Conservation (phyloP, 2,888 invertebrate species). For the Acleris literana region DNA sequence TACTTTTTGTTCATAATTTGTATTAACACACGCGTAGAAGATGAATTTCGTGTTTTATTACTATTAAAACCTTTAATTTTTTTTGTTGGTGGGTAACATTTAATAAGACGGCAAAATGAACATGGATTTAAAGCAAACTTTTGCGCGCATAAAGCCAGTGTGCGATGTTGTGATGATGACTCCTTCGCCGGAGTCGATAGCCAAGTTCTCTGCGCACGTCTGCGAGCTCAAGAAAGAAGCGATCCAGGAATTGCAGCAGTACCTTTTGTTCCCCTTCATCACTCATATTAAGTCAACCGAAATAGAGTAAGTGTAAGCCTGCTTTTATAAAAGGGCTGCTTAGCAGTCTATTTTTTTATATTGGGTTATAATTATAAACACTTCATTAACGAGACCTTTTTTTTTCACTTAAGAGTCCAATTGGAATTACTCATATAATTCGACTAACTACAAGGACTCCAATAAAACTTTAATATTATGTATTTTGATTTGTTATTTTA, state of each 20-base stretch:
- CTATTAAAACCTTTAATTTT: neutral
- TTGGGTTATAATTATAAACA: no score
- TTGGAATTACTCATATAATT: no score
- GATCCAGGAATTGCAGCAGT: constrained; percentile 79
- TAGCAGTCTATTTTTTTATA: no score
- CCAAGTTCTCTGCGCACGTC: constrained; percentile 56
- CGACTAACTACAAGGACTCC: no score
- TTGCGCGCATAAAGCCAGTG: constrained; percentile 76
- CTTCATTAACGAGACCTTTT: no score
- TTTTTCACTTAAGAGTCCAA: no score
- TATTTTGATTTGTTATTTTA: no score
- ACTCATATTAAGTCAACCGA: constrained; percentile 64
- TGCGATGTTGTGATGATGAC: constrained; percentile 78
- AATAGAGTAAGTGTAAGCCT: constrained; percentile 59
- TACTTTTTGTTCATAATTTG: constrained; percentile 13
- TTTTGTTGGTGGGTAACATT: neutral
- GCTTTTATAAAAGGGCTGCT: no score
- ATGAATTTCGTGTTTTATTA: constrained; percentile 8
- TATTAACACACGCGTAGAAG: constrained; percentile 11
- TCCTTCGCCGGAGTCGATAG: constrained; percentile 68
- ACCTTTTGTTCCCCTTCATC: constrained; percentile 80
- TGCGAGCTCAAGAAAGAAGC: constrained; percentile 63
- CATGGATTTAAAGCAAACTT: constrained; percentile 62
- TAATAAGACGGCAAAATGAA: constrained; percentile 54
- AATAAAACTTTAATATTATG: no score